Evolutionary conservation across 1,140 invertebrate genomes (phyloP), one percentile per base, ranked within the genome.

Genomic region (Magallana ariakensis): DNA sequence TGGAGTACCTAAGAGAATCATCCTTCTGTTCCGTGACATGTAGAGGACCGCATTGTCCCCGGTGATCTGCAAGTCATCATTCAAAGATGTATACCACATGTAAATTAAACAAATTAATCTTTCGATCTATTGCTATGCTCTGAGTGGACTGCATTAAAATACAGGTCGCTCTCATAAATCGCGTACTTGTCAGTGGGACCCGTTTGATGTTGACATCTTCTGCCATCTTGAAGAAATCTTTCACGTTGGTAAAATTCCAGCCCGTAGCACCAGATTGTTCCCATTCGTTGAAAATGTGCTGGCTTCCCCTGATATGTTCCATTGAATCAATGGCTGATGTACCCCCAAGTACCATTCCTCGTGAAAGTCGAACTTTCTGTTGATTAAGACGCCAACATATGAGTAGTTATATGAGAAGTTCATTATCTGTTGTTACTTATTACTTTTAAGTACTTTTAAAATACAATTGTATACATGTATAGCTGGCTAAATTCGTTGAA

Each of bases 221-320:
- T 22, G 80, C 80, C 80, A 55, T 82, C 10, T 55, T 82, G 46
- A 26, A 82, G 46, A 55, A 82, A 82, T 54, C 53, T n/a, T 55
- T 54, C 16, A 82, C 80, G 6, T 53, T 16, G 46, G 80, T 82
- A 53, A 54, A 56, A 53, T 82, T 82, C 80, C 80, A 82, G 53
- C 80, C 80, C 16, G 13, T 10, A 9, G 80, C 46, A 22, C 80
- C 80, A 1, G 55, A 55, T 53, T 82, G 15, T 16, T 82, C 80
- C 80, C 80, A 82, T 55, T 55, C 53, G 53, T 82, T 53, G 19
- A 82, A 82, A 16, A 82, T 46, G 46, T 82, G 46, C 53, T 54
- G 33, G 54, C 80, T 82, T 82, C 80, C 80, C 22, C 80, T 82
- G 15, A 82, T 82, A 46, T 82, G 55, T 22, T n/a, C 55, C 80